phyloP scores from a whole-genome alignment of 2,888 invertebrate species.

The Lobophora halterata region DNA sequence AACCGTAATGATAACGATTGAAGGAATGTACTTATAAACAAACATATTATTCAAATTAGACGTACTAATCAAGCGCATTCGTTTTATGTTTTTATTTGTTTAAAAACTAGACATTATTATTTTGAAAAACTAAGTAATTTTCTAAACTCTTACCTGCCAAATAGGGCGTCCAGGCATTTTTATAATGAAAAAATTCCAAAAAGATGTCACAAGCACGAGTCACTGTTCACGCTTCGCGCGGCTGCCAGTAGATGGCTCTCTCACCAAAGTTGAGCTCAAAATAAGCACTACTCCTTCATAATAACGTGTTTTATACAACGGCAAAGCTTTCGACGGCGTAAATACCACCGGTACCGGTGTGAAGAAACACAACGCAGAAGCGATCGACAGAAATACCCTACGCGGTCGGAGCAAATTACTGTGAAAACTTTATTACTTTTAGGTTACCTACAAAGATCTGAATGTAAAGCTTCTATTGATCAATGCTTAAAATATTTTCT shows the following conservation, averaged over 20 bases:
- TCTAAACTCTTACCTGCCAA: slow-evolving; percentile 83
- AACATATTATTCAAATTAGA: too few species aligned
- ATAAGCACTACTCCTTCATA: slow-evolving; percentile 72
- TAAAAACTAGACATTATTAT: too few species aligned
- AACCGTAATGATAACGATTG: too few species aligned
- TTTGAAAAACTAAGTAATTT: background rate
- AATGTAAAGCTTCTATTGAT: too few species aligned
- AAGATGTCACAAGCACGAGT: slow-evolving; percentile 55
- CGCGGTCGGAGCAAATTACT: slow-evolving; percentile 50
- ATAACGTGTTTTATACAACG: slow-evolving; percentile 78
- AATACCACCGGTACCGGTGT: slow-evolving; percentile 65
- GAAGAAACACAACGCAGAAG: slow-evolving; percentile 73
- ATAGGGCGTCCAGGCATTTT: slow-evolving; percentile 89
- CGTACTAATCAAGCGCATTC: too few species aligned
- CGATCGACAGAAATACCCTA: slow-evolving; percentile 72
- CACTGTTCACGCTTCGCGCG: slow-evolving; percentile 57
- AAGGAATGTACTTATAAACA: too few species aligned
- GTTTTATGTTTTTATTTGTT: too few species aligned
- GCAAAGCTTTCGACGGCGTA: slow-evolving; percentile 62
- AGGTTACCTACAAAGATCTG: slow-evolving; percentile 6
- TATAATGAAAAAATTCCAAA: slow-evolving; percentile 42
- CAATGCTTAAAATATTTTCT: too few species aligned
- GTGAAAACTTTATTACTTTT: slow-evolving; percentile 28
- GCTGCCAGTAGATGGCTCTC: slow-evolving; percentile 76
- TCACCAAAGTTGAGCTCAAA: slow-evolving; percentile 73